These are phyloP conservation scores for Papilio polyxenes DNA, from an alignment of 1,140 invertebrate species.

Conservation along the genomic window DNA sequence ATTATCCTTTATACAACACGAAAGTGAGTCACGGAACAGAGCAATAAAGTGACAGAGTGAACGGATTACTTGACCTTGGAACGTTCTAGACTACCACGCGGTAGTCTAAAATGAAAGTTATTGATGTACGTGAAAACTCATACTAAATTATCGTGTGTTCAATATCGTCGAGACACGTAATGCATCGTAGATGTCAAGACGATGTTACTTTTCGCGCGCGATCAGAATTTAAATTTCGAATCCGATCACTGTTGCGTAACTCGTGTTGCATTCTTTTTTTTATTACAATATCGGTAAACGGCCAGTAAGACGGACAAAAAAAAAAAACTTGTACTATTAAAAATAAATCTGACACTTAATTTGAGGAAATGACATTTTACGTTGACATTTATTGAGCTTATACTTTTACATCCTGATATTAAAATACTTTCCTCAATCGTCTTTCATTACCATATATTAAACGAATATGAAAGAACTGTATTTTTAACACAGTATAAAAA, in stretches of 20 bases:
- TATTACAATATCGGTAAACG: neutral
- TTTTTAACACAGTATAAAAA: no score
- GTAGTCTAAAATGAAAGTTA: slow-evolving; percentile 41
- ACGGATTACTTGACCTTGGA: slow-evolving; percentile 44
- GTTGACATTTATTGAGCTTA: neutral
- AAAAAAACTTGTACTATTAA: neutral
- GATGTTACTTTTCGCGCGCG: slow-evolving; percentile 35
- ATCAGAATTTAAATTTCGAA: slow-evolving; percentile 33
- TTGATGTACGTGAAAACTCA: slow-evolving; percentile 36
- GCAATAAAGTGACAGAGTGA: slow-evolving; percentile 38
- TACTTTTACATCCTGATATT: neutral
- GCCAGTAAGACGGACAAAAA: neutral
- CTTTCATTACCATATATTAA: neutral
- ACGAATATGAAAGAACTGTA: no score
- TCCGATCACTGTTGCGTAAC: slow-evolving; percentile 23
- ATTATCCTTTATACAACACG: slow-evolving; percentile 32
- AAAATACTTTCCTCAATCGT: neutral
- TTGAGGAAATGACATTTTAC: slow-evolving; percentile 6
- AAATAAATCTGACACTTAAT: neutral
- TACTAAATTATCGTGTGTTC: neutral
- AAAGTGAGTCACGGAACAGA: slow-evolving; percentile 39
- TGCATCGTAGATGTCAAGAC: slow-evolving; percentile 31
- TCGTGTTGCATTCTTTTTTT: slow-evolving; percentile 1
- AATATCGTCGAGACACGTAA: slow-evolving; percentile 21
- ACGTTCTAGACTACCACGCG: slow-evolving; percentile 39